These are phyloP conservation scores for Chauna torquata DNA, from an alignment of 2,113 vertebrate genomes.

Conservation along the genomic window DNA sequence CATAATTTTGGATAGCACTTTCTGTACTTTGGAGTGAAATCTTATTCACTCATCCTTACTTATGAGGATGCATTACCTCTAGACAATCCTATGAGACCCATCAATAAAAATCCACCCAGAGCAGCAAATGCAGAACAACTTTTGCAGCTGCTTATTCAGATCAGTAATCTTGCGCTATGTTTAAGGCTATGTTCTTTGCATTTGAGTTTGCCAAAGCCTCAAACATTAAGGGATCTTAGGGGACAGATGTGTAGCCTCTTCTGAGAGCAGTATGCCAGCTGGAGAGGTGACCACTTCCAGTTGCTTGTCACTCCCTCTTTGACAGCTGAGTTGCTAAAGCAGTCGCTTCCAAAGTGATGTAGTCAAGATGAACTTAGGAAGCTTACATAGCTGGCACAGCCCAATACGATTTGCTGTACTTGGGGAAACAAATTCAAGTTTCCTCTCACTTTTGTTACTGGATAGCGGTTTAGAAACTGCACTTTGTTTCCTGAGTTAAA, in stretches of 20 bases:
- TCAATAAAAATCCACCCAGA: not conserved
- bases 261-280: not conserved
- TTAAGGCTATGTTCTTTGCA: not conserved
- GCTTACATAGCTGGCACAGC: conserved; percentile 24
- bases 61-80: not conserved
- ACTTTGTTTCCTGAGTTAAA: not conserved
- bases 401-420: not conserved
- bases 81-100: not conserved
- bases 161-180: not conserved
- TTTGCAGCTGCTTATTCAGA: not conserved
- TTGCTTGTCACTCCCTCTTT: conserved; percentile 8
- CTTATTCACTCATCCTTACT: not conserved
- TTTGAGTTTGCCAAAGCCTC: not conserved
- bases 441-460: not conserved
- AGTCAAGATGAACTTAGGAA: not conserved
- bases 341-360: not conserved
- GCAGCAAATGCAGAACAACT: not conserved
- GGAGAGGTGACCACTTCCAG: conserved; percentile 52
- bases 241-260: not conserved
- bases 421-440: not conserved
- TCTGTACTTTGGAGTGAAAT: not conserved
- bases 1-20: not conserved
- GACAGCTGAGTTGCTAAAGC: conserved; percentile 22
- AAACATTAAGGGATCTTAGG: not conserved
- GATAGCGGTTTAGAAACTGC: not conserved